These are phyloP conservation scores for Drosophila mimica DNA, from an alignment of 2,888 invertebrate genomes.

Conservation along the genomic window DNA sequence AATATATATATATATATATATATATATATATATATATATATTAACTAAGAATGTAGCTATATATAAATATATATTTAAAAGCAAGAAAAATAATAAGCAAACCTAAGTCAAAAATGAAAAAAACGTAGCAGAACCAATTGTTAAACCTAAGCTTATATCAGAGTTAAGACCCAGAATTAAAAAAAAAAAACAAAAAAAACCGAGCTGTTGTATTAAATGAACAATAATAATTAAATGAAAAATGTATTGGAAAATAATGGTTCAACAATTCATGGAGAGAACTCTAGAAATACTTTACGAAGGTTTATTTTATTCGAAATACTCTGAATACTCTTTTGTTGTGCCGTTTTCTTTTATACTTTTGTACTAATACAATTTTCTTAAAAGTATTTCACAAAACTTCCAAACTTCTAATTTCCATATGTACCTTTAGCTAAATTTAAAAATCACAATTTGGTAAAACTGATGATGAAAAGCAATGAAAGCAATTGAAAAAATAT, in stretches of 20 bases:
- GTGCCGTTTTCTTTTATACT: conserved; percentile 70
- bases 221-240: conserved; percentile 62
- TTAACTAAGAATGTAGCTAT: conserved; percentile 67
- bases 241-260: conserved; percentile 35
- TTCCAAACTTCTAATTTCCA: conserved; percentile 55
- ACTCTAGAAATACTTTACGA: conserved; percentile 21
- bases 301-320: conserved; percentile 29
- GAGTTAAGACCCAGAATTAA: conserved; percentile 44
- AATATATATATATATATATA: conserved; percentile 54
- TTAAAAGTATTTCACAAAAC: conserved; percentile 33
- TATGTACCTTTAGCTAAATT: conserved; percentile 64
- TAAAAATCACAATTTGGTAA: conserved; percentile 55
- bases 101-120: conserved; percentile 48
- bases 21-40: conserved; percentile 56
- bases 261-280: conserved; percentile 29
- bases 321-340: conserved; percentile 47
- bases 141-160: conserved; percentile 73
- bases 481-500: conserved; percentile 66
- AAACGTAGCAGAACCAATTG: conserved; percentile 82
- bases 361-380: conserved; percentile 66
- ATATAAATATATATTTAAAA: conserved; percentile 52
- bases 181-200: conserved; percentile 28
- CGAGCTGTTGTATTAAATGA: conserved; percentile 77
- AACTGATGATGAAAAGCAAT: conserved; percentile 35
- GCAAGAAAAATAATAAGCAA: conserved; percentile 40